phyloP scores from a whole-genome alignment of 2,797 vertebrate genomes.

The Halcyon leucocephala region DNA sequence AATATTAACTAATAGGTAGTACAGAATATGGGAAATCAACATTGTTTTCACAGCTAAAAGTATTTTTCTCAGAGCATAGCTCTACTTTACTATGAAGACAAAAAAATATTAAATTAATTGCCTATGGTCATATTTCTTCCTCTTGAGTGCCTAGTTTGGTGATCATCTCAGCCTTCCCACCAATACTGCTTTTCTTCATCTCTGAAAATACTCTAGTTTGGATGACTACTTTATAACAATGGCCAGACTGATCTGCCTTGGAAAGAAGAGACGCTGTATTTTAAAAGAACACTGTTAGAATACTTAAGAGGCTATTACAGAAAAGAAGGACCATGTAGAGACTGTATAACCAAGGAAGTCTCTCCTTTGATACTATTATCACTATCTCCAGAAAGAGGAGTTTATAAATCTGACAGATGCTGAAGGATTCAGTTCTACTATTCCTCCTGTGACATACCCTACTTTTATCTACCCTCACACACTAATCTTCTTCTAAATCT shows the following conservation, averaged over 20 bases:
- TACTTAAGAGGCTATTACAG: neutral
- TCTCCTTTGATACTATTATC: neutral
- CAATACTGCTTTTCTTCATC: neutral
- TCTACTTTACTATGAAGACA: neutral
- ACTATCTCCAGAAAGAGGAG: neutral
- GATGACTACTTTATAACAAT: neutral
- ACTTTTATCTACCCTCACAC: neutral
- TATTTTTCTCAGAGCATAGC: neutral
- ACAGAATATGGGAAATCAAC: neutral
- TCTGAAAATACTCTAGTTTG: neutral
- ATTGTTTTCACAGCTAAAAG: neutral
- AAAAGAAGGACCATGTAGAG: neutral
- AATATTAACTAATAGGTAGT: neutral
- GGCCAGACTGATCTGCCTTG: neutral
- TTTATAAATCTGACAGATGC: neutral
- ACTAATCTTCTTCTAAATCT: neutral
- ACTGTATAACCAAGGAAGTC: neutral
- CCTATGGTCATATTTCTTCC: neutral
- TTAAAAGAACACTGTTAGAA: neutral
- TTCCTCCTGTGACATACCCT: neutral
- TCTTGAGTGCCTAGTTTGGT: neutral
- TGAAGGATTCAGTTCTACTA: neutral
- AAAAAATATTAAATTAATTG: neutral
- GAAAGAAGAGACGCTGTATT: neutral
- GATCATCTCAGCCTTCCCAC: neutral